phyloP scores from a whole-genome alignment of 1,140 invertebrate species.

The Lordiphosa collinella region DNA sequence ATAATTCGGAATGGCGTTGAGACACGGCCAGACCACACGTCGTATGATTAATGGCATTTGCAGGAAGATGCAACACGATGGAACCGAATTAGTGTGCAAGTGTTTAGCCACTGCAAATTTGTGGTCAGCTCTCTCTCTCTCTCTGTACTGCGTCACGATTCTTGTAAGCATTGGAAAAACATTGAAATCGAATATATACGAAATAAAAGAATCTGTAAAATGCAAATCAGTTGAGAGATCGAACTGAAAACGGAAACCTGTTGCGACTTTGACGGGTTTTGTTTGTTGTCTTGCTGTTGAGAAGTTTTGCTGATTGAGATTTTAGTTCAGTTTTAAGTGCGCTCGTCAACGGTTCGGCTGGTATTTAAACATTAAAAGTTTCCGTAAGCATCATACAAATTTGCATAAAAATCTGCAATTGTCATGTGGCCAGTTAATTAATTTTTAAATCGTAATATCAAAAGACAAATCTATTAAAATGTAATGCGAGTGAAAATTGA shows the following conservation, averaged over 20 bases:
- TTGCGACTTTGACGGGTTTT: slow-evolving; percentile 21
- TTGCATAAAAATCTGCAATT: too few relatives aligned
- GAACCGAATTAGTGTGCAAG: neutral
- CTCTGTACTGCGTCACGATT: slow-evolving; percentile 28
- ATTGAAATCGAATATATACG: neutral
- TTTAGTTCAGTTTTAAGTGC: slow-evolving; percentile 68
- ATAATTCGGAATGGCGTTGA: neutral
- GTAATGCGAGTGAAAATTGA: too few relatives aligned
- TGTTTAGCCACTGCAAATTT: neutral
- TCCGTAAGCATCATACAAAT: too few relatives aligned
- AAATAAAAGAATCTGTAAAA: slow-evolving; percentile 27
- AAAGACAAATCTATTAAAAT: too few relatives aligned
- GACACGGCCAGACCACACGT: slow-evolving; percentile 30
- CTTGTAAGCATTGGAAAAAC: slow-evolving; percentile 18
- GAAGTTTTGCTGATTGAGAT: slow-evolving; percentile 47
- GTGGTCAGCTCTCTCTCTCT: slow-evolving; percentile 1
- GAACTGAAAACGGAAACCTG: slow-evolving; percentile 18
- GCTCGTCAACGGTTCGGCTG: slow-evolving; percentile 40
- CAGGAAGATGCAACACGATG: slow-evolving; percentile 12
- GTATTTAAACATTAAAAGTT: too few relatives aligned
- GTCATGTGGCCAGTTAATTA: too few relatives aligned
- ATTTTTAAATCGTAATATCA: too few relatives aligned
- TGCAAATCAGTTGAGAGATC: slow-evolving; percentile 36
- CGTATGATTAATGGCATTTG: slow-evolving; percentile 41
- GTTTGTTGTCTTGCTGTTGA: slow-evolving; percentile 17